These are phyloP conservation scores for Latrodectus elegans DNA, from an alignment of 2,888 invertebrate species.

Conservation along the genomic window DNA sequence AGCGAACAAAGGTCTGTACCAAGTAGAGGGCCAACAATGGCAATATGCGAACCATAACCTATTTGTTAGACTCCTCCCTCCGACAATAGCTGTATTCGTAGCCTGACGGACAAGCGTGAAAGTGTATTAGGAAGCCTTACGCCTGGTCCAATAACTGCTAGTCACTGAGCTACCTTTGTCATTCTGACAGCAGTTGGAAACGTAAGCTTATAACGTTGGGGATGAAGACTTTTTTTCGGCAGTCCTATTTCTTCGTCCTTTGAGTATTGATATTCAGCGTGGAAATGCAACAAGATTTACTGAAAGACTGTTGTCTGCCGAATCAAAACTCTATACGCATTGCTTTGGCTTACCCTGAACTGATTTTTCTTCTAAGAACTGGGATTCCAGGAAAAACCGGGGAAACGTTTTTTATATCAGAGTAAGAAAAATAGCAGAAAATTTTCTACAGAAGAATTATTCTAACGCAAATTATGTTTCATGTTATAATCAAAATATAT, in stretches of 20 bases:
- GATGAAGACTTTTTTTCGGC: slow-evolving; percentile 22
- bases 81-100: slow-evolving; percentile 47
- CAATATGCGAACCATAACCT: slow-evolving; percentile 68
- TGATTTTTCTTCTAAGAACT: no score
- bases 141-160: slow-evolving; percentile 47
- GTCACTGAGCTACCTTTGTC: slow-evolving; percentile 53
- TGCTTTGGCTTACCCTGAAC: background rate
- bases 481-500: no score
- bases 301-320: slow-evolving; percentile 12
- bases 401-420: no score
- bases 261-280: slow-evolving; percentile 30
- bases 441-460: background rate
- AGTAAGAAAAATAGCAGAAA: background rate
- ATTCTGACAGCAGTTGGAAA: slow-evolving; percentile 58
- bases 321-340: slow-evolving; percentile 14
- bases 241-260: background rate
- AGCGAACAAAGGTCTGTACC: slow-evolving; percentile 48
- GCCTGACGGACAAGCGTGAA: slow-evolving; percentile 60
- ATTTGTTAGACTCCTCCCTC: slow-evolving; percentile 63
- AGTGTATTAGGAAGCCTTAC: slow-evolving; percentile 66
- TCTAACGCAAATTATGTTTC: no score
- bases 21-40: slow-evolving; percentile 66
- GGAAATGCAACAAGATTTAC: slow-evolving; percentile 37
- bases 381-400: no score
- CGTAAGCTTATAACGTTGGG: slow-evolving; percentile 61